Evolutionary conservation across 1,140 invertebrate species (phyloP), one percentile per base, ranked within the genome.

Genomic region (Drosophila oshimai): DNA sequence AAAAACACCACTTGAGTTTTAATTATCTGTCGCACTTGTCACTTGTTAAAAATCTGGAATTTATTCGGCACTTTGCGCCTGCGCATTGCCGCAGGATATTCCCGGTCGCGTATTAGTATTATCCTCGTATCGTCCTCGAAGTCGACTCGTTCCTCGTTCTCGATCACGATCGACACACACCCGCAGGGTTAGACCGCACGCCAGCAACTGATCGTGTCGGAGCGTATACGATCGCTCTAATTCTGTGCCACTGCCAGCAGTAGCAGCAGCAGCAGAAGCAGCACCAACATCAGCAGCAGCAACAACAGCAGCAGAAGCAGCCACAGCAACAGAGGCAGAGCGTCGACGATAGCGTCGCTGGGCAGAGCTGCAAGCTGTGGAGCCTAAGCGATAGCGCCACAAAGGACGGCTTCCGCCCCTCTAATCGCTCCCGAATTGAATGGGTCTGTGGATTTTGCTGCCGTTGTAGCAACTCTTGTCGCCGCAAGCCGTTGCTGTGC

Each of bases 121-220:
- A 26, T 53, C 28, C 41, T 36, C 22, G 36, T n/a, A n/a, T n/a
- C n/a, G n/a, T 74, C 50, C 64, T 57, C 39, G 36, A 36, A 44
- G 36, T 55, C 60, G 70, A 37, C 49, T 50, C 36, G 47, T 41
- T 20, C 20, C 64, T 54, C 57, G 57, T 55, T 73, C 55, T 61
- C 49, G 29, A 58, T 60, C 67, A 68, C 37, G 45, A 44, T 74
- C 78, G 79, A 78, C 71, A 49, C 58, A 84, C 80, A 84, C 72
- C 80, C 80, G 80, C 53, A 87, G 72, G 81, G 71, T 80, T 76
- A 73, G 80, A 84, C 75, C 80, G 75, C 72, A 62, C 81, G 76
- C 71, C 75, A 87, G 53, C 81, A 86, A 86, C 81, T 86, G 81
- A 86, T 65, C 79, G 70, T 70, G 37, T 55, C 46, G 39, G 13